Evolutionary conservation across 2,797 vertebrate species (phyloP).

Genomic region (Streptopelia turtur): DNA sequence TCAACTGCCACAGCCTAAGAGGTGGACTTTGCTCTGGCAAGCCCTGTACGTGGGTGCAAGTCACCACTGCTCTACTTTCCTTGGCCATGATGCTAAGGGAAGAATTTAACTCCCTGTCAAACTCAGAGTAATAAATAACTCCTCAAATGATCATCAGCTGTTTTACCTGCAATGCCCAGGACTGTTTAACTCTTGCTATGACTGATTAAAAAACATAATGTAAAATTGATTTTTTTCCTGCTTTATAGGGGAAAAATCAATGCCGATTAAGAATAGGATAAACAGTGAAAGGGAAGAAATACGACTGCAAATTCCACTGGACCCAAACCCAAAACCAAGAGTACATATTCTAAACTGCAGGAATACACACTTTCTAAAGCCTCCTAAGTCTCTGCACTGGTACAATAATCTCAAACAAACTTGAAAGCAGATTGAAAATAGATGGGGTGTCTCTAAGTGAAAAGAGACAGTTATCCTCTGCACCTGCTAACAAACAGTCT

Average conservation of each 20-base stretch:
- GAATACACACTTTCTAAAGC: not conserved
- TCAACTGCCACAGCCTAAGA: not conserved
- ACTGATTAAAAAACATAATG: slow-evolving; percentile 74
- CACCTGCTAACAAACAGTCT: slow-evolving; percentile 22
- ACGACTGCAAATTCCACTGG: not conserved
- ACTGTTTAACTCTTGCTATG: slow-evolving; percentile 43
- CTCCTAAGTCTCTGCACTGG: not conserved
- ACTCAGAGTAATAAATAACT: slow-evolving; percentile 38
- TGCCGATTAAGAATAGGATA: slow-evolving; percentile 66
- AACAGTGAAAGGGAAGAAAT: slow-evolving; percentile 48
- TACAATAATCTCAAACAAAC: slow-evolving; percentile 44
- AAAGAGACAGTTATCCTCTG: slow-evolving; percentile 23
- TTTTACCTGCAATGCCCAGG: slow-evolving; percentile 16
- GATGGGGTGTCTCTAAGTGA: not conserved
- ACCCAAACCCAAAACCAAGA: not conserved
- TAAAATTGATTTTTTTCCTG: slow-evolving; percentile 73
- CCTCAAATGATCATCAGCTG: slow-evolving; percentile 53
- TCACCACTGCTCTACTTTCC: not conserved
- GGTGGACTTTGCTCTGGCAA: not conserved
- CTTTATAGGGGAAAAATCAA: slow-evolving; percentile 58
- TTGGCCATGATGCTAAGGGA: not conserved
- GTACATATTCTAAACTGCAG: not conserved
- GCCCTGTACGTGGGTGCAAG: not conserved
- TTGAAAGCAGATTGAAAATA: slow-evolving; percentile 42
- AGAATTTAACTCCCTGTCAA: not conserved